phyloP scores from a whole-genome alignment of 2,797 vertebrate species.

The Enteromius anoplus region DNA sequence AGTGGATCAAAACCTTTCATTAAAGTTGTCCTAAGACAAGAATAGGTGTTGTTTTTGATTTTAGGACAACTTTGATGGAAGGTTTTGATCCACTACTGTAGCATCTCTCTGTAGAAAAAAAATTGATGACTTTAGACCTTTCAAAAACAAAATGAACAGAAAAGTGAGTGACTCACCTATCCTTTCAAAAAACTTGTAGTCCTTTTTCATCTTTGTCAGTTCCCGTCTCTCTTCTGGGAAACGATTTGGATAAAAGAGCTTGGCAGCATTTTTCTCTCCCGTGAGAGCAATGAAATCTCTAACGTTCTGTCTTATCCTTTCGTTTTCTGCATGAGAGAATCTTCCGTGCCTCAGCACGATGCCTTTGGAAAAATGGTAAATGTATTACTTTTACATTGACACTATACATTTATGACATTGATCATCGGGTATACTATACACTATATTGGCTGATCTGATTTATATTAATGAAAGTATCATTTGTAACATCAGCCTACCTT shows the following conservation, averaged over 20 bases:
- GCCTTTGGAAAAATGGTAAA: conserved; percentile 60
- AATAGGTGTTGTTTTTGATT: too few relatives aligned
- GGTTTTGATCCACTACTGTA: too few relatives aligned
- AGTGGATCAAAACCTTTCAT: too few relatives aligned
- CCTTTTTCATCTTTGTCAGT: conserved; percentile 59
- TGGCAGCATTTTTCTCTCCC: conserved; percentile 58
- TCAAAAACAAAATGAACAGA: background rate
- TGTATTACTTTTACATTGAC: background rate
- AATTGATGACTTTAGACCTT: background rate
- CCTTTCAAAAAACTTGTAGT: conserved; percentile 61
- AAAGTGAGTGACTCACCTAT: conserved; percentile 64
- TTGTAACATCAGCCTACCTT: conserved; percentile 62
- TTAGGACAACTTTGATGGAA: too few relatives aligned
- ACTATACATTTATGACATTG: background rate
- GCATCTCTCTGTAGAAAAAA: background rate
- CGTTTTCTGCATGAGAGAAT: conserved; percentile 67
- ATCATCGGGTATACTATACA: background rate
- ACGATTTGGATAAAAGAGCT: conserved; percentile 70
- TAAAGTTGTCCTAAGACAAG: too few relatives aligned
- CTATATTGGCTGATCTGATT: background rate
- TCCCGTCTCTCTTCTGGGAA: conserved; percentile 45
- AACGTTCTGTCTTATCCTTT: conserved; percentile 65
- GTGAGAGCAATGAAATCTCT: conserved; percentile 71
- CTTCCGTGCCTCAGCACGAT: conserved; percentile 63
- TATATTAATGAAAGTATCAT: background rate